Evolutionary conservation across 2,888 invertebrate species (phyloP).

Genomic region (Gasteruption jaculator): DNA sequence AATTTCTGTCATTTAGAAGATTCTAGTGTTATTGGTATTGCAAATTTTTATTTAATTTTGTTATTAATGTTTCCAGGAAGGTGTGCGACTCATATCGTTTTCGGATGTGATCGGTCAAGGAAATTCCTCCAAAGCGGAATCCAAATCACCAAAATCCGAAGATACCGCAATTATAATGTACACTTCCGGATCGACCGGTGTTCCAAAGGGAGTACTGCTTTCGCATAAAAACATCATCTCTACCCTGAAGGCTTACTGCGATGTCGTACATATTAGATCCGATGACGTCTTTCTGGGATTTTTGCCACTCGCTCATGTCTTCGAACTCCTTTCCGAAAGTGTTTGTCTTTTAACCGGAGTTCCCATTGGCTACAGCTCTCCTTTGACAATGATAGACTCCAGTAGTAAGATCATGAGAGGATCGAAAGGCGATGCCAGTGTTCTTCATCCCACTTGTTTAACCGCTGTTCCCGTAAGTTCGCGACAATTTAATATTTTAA

Average conservation of each 20-base stretch:
- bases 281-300: constrained; percentile 90
- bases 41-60: constrained; percentile 9
- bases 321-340: constrained; percentile 90
- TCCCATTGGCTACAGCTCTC: constrained; percentile 93
- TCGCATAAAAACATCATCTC: constrained; percentile 79
- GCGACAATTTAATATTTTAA: not conserved
- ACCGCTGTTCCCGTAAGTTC: constrained; percentile 87
- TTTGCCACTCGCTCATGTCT: constrained; percentile 94
- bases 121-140: constrained; percentile 35
- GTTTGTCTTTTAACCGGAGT: constrained; percentile 81
- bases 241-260: constrained; percentile 76
- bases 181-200: constrained; percentile 95
- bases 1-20: not conserved
- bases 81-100: constrained; percentile 71
- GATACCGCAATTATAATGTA: constrained; percentile 98
- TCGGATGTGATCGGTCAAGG: constrained; percentile 65
- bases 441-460: constrained; percentile 88
- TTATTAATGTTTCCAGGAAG: constrained; percentile 45
- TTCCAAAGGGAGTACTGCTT: constrained; percentile 85
- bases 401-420: constrained; percentile 96
- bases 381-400: constrained; percentile 86
- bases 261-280: constrained; percentile 66
- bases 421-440: constrained; percentile 88
- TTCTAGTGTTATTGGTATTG: not conserved
- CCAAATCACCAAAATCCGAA: constrained; percentile 60